Percentiles rank a stretch among this genome's conserved stretches.
phyloP scores from a whole-genome alignment of 2,797 vertebrate genomes.

The Clarias pachynema region DNA sequence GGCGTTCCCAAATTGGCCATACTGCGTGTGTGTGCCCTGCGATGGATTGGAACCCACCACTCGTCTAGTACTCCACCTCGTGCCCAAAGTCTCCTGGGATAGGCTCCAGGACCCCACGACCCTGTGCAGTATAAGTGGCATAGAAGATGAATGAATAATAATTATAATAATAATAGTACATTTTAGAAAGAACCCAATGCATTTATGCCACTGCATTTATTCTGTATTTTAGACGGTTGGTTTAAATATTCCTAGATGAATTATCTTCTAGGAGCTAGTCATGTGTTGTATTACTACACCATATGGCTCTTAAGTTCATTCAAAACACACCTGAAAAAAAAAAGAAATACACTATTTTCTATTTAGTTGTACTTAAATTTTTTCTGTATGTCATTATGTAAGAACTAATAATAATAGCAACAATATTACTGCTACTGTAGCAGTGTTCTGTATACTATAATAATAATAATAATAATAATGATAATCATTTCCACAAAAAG shows the following conservation, averaged over 20 bases:
- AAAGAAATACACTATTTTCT: neutral
- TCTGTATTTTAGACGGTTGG: neutral
- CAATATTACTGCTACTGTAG: neutral
- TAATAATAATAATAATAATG: neutral
- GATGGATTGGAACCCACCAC: too few relatives aligned
- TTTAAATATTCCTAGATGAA: neutral
- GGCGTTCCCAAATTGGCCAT: too few relatives aligned
- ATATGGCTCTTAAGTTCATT: neutral
- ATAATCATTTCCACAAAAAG: neutral
- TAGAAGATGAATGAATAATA: neutral
- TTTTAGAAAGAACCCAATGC: neutral
- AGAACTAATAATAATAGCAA: too few relatives aligned
- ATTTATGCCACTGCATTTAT: constrained; percentile 1
- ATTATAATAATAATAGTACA: neutral
- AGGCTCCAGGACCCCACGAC: too few relatives aligned
- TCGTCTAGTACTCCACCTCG: too few relatives aligned
- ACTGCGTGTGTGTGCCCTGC: too few relatives aligned
- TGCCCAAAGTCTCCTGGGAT: too few relatives aligned
- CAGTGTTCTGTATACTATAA: neutral
- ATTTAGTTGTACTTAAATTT: neutral
- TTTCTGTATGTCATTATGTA: neutral
- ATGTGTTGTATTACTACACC: neutral
- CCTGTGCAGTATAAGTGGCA: too few relatives aligned
- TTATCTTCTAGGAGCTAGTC: neutral
- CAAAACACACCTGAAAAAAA: neutral